These are phyloP conservation scores for Dipus sagitta DNA, from an alignment of 2,797 vertebrate genomes.

Conservation along the genomic window DNA sequence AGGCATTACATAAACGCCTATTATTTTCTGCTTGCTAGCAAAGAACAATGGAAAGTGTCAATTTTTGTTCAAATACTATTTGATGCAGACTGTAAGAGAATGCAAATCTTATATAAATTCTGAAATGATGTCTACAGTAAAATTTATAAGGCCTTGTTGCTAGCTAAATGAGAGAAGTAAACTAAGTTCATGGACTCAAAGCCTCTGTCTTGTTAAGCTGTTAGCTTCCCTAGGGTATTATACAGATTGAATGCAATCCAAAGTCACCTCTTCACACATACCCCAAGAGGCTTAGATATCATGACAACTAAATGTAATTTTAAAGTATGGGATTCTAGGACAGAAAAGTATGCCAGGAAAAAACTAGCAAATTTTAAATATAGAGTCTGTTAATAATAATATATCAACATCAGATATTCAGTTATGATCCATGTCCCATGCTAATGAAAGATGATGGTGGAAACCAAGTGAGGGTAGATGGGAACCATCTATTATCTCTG, in stretches of 20 bases:
- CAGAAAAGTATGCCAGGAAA: neutral
- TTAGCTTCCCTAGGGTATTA: neutral
- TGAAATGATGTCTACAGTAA: neutral
- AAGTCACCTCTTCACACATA: neutral
- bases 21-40: too few relatives aligned
- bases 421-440: rapidly evolving
- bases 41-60: neutral
- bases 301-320: neutral
- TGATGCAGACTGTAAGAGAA: neutral
- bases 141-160: neutral
- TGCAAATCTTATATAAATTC: too few relatives aligned
- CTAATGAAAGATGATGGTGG: rapidly evolving
- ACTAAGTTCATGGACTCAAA: too few relatives aligned
- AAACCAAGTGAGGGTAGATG: too few relatives aligned
- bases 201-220: too few relatives aligned
- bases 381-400: neutral
- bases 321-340: neutral
- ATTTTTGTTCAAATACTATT: neutral
- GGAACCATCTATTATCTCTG: too few relatives aligned
- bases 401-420: neutral
- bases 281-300: neutral
- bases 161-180: too few relatives aligned
- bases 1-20: too few relatives aligned
- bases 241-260: neutral
- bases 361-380: neutral